Conservation (phyloP, 2,113 vertebrate genomes). For the Hippocampus guttulatus region DNA sequence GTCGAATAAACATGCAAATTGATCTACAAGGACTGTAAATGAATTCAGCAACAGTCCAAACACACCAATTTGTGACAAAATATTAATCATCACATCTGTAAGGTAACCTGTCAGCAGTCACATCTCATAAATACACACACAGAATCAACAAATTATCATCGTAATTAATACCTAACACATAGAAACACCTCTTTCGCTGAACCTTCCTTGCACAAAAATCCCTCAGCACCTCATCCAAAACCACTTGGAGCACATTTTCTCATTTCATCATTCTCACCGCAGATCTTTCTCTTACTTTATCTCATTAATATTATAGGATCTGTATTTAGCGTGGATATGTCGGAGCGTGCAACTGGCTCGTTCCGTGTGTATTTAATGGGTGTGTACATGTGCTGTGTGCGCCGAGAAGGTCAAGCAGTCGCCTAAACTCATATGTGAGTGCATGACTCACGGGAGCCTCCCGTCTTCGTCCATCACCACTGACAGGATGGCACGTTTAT, state of each 20-base stretch:
- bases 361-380: constrained; percentile 10
- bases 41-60: neutral
- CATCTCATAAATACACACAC: neutral
- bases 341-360: constrained; percentile 3
- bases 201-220: constrained; percentile 34
- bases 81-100: constrained; percentile 26
- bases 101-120: constrained; percentile 1
- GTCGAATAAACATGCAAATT: too few relatives aligned
- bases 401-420: constrained; percentile 41
- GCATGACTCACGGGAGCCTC: constrained; percentile 46
- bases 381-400: neutral
- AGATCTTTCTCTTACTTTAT: constrained; percentile 10
- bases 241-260: constrained; percentile 52
- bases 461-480: constrained; percentile 50
- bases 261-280: constrained; percentile 39
- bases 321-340: constrained; percentile 20
- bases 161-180: neutral
- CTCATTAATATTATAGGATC: neutral
- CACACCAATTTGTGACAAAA: constrained; percentile 13
- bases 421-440: constrained; percentile 39
- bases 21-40: neutral
- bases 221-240: constrained; percentile 39
- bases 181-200: constrained; percentile 6
- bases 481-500: constrained; percentile 47
- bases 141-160: neutral